Percentiles rank a stretch among this genome's conserved stretches.
Evolutionary conservation across 1,140 invertebrate species (phyloP).

Genomic region (Drosophila equinoxialis): DNA sequence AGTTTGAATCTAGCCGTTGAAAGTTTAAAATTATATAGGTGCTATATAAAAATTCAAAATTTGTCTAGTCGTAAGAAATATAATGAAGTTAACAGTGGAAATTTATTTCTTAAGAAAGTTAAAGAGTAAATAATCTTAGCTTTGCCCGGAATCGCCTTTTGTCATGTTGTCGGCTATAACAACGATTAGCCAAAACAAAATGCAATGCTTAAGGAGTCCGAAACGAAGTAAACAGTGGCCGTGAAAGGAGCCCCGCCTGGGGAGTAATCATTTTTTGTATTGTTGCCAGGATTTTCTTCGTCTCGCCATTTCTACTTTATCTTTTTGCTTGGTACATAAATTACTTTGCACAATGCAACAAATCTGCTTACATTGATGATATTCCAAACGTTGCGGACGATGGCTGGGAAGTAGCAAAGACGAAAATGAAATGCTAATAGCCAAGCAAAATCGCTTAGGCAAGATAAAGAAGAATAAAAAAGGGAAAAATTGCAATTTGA

Average conservation of each 20-base stretch:
- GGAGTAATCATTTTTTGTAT: constrained; percentile 55
- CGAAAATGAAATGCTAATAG: constrained; percentile 1
- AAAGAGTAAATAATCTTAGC: neutral
- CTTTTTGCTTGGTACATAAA: constrained; percentile 30
- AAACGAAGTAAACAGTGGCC: neutral
- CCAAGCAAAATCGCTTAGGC: constrained; percentile 28
- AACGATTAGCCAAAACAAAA: constrained; percentile 42
- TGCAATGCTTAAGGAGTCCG: constrained; percentile 11
- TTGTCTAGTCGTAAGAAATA: no score
- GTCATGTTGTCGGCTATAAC: constrained; percentile 30
- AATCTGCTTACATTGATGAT: constrained; percentile 65
- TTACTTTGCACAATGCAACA: constrained; percentile 45
- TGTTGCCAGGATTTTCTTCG: constrained; percentile 38
- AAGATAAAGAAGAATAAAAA: neutral
- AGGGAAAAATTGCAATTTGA: constrained; percentile 3
- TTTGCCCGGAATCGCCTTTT: no score
- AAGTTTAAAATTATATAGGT: no score
- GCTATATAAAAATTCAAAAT: no score
- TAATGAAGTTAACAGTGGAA: no score
- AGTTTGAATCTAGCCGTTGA: no score
- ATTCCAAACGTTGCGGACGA: constrained; percentile 9
- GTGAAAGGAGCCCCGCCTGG: neutral
- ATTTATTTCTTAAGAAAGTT: neutral
- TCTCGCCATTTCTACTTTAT: constrained; percentile 29
- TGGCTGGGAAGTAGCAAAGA: neutral